Base-by-base conservation (phyloP, 2,113 vertebrate genomes). In the Nesospiza acunhae region DNA sequence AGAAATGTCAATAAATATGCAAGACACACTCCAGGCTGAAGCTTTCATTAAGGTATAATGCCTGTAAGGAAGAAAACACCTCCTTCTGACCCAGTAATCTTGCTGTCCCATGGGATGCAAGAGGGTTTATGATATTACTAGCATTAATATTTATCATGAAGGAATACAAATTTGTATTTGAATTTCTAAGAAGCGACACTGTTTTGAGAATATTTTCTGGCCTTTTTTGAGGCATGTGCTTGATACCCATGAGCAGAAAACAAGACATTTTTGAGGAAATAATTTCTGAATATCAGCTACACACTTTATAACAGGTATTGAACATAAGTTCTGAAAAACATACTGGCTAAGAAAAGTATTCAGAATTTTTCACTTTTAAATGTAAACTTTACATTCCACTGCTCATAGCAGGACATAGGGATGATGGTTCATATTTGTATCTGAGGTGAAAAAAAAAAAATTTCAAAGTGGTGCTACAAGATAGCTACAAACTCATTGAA, bases 151-250 rank as follows among this genome's bases (percentile, higher is more conserved):
- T 92, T 73, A 97, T 58, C 50, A 84, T 22, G 66, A 93, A 90
- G 81, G 41, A 75, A 92, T 69, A 92, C 7, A 66, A 72, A 76
- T 80, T 79, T 39, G 55, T 92, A 95, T 92, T 90, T 94, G 76
- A 97, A 95, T 87, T 96, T 72, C 87, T 91, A 96, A 84, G 55
- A 95, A 97, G 84, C 46, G 89, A 84, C n/a, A 91, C 78, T 66
- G 55, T 84, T 93, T 84, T 39, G 15, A 83, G 50, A 88, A 31
- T 70, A 50, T 59, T 53, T 90, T 75, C 58, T 74, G 74, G 89
- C 37, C 46, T 89, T 87, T 90, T n/a, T 24, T 49, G 76, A 60
- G 18, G 44, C 33, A 39, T 59, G 16, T 67, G 39, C 49, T 80
- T 74, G 59, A 93, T 55, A 96, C 30, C 30, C 77, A 53, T 8